These are phyloP conservation scores for Tetragonula carbonaria DNA, from an alignment of 2,888 invertebrate species.

Conservation along the genomic window DNA sequence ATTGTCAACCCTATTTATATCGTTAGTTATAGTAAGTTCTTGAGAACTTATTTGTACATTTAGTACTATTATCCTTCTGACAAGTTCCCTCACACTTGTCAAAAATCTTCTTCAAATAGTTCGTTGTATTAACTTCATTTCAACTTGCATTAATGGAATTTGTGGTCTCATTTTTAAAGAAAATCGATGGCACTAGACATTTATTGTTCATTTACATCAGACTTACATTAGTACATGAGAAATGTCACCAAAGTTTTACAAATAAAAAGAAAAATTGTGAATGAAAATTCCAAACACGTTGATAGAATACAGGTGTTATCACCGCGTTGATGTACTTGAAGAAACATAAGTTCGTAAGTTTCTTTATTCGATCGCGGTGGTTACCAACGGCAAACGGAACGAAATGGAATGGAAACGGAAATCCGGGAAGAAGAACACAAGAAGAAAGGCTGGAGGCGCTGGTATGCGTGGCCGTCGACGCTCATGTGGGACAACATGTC, in stretches of 20 bases:
- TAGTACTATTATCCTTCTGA: too few species aligned
- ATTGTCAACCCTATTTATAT: too few species aligned
- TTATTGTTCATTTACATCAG: not conserved
- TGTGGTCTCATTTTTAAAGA: too few species aligned
- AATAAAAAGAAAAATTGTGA: not conserved
- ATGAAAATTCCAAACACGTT: not conserved
- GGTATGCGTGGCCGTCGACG: slow-evolving; percentile 50
- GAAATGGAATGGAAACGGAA: slow-evolving; percentile 53
- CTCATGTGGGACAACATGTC: slow-evolving; percentile 74
- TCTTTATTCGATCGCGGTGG: not conserved
- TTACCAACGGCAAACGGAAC: slow-evolving; percentile 39
- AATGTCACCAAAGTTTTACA: not conserved
- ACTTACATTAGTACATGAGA: not conserved
- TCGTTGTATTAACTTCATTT: too few species aligned
- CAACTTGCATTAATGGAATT: too few species aligned
- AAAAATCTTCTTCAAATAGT: too few species aligned
- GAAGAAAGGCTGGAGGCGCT: slow-evolving; percentile 48
- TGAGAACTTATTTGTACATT: too few species aligned
- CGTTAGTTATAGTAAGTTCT: too few species aligned
- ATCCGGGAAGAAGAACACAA: slow-evolving; percentile 58
- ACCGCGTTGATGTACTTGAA: not conserved
- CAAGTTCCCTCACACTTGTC: too few species aligned
- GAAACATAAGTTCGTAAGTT: not conserved
- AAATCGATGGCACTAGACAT: too few species aligned
- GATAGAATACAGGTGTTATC: not conserved